These are phyloP conservation scores for Andrena minutula DNA, from an alignment of 2,888 invertebrate species.

Conservation along the genomic window DNA sequence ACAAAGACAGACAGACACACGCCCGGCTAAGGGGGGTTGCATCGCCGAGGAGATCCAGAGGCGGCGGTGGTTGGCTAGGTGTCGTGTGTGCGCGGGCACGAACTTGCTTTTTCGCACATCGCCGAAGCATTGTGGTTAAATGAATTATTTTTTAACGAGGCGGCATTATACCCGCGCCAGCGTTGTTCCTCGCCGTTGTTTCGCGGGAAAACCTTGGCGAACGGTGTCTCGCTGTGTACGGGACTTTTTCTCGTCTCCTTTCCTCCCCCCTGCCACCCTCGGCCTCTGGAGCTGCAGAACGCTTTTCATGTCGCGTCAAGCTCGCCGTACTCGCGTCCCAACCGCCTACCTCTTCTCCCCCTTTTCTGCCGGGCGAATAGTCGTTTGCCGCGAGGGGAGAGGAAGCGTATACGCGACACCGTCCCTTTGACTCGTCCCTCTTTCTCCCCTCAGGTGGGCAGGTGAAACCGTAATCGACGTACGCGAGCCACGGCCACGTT, in stretches of 20 bases:
- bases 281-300: conserved; percentile 30
- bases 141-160: conserved; percentile 82
- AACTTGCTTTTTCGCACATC: conserved; percentile 59
- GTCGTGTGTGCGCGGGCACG: conserved; percentile 56
- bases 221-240: conserved; percentile 62
- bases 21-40: conserved; percentile 17
- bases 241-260: conserved; percentile 53
- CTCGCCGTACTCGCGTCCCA: conserved; percentile 39
- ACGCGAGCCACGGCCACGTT: conserved; percentile 33
- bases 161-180: conserved; percentile 74
- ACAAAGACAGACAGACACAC: conserved; percentile 23
- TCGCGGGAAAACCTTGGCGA: conserved; percentile 72
- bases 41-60: conserved; percentile 21
- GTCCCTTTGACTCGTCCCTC: conserved; percentile 63
- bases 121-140: conserved; percentile 72
- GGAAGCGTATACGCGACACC: conserved; percentile 68
- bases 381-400: conserved; percentile 58
- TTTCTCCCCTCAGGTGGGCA: conserved; percentile 50
- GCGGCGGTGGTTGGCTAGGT: not conserved
- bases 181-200: conserved; percentile 76
- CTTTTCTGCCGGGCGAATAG: conserved; percentile 19
- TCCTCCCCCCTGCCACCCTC: conserved; percentile 2
- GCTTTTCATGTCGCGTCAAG: conserved; percentile 66
- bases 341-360: not conserved
- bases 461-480: conserved; percentile 67